A percentile compares a stretch with the other conserved stretches of the same genome.
phyloP scores from a whole-genome alignment of 35 echinoderm and acorn worm species.

The Acanthaster planci region DNA sequence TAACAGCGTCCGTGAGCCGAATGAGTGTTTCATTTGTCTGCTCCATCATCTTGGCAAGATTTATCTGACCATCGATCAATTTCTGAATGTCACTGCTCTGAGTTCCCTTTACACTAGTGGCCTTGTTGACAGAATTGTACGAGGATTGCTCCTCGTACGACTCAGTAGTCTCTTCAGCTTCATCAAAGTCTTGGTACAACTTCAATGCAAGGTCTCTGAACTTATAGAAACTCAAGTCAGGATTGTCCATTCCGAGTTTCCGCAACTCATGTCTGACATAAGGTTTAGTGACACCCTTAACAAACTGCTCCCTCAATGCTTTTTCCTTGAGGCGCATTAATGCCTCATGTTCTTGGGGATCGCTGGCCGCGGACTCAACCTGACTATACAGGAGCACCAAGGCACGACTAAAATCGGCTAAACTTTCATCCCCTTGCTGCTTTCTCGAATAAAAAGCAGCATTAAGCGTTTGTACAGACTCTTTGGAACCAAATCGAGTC shows the following conservation, averaged over 20 bases:
- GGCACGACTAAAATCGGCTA: neutral
- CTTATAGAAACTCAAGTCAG: neutral
- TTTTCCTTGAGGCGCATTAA: neutral
- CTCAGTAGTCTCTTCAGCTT: neutral
- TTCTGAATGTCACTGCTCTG: neutral
- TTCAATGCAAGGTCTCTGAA: neutral
- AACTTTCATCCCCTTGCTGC: neutral
- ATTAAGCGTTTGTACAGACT: neutral
- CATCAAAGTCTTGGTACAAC: neutral
- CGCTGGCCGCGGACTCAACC: neutral
- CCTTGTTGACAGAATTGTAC: neutral
- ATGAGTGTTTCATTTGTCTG: no score
- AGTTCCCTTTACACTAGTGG: neutral
- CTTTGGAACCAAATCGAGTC: neutral
- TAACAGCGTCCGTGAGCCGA: no score
- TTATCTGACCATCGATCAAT: neutral
- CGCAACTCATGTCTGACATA: neutral
- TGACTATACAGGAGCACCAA: no score
- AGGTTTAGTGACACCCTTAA: neutral
- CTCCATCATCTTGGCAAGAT: neutral
- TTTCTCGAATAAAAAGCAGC: slow-evolving; percentile 19
- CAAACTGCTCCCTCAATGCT: neutral
- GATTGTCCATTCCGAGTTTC: neutral
- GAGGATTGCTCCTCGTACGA: neutral
- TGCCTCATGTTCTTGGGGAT: neutral